A percentile compares a stretch with the other conserved stretches of the same genome.
Evolutionary conservation across 1,140 invertebrate genomes (phyloP).

Genomic region (Drosophila watanabei): DNA sequence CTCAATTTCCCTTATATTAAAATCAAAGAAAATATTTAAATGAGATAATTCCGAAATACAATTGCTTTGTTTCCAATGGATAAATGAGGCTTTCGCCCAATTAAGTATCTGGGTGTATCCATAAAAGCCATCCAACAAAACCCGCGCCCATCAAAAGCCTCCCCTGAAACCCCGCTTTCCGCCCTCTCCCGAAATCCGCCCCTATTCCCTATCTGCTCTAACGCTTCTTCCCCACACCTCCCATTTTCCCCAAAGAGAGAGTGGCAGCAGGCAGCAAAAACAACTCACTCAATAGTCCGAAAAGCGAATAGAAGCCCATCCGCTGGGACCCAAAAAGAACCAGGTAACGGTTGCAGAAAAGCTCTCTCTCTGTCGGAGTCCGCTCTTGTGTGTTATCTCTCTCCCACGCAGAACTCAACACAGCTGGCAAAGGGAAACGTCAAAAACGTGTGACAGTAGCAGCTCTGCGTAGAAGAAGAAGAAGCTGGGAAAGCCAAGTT

Average conservation of each 20-base stretch:
- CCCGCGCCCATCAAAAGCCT: constrained; percentile 49
- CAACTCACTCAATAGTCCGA: constrained; percentile 78
- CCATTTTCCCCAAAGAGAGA: constrained; percentile 8
- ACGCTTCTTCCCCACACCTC: background rate
- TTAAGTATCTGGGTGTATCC: constrained; percentile 65
- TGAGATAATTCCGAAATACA: constrained; percentile 9
- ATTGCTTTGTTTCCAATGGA: constrained; percentile 11
- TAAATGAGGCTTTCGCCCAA: constrained; percentile 34
- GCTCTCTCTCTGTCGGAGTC: constrained; percentile 14
- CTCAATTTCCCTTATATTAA: background rate
- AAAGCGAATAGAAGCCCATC: constrained; percentile 40
- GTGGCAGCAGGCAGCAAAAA: constrained; percentile 19
- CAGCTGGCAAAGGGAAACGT: constrained; percentile 71
- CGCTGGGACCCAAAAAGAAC: constrained; percentile 41
- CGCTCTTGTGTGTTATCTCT: constrained; percentile 19
- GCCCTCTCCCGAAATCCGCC: background rate
- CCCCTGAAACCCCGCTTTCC: constrained; percentile 5
- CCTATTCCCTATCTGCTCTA: constrained; percentile 1
- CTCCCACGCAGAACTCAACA: constrained; percentile 69
- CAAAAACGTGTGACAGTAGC: constrained; percentile 73
- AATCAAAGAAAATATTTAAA: constrained; percentile 12
- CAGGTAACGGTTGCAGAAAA: constrained; percentile 62
- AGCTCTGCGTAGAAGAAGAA: constrained; percentile 36
- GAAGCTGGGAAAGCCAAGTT: constrained; percentile 39
- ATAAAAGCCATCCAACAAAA: constrained; percentile 70